Evolutionary conservation across 2,797 vertebrate genomes (phyloP).

Genomic region (Tangara arthus): DNA sequence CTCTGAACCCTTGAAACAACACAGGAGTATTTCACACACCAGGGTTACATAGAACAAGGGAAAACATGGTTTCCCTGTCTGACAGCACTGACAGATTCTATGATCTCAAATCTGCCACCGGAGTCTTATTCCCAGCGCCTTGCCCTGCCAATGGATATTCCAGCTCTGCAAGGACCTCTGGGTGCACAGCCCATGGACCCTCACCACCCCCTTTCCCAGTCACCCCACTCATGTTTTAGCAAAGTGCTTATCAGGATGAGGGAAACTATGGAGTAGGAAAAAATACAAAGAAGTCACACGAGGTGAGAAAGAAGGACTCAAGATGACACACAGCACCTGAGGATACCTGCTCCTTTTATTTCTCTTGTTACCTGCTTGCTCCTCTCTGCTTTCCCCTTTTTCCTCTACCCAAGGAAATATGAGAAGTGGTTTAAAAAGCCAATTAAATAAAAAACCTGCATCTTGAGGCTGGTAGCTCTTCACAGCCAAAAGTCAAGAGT

Average conservation of each 20-base stretch:
- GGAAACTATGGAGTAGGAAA: background rate
- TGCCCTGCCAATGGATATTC: background rate
- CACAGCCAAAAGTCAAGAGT: background rate
- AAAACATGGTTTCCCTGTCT: background rate
- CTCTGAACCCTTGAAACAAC: background rate
- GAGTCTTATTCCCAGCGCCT: no score
- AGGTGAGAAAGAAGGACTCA: background rate
- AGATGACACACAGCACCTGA: background rate
- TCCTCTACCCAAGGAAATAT: background rate
- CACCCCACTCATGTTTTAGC: background rate
- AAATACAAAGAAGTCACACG: background rate
- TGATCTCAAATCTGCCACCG: background rate
- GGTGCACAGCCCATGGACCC: rapidly evolving
- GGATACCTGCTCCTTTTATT: background rate
- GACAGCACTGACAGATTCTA: background rate
- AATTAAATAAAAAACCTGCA: background rate
- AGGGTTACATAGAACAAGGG: background rate
- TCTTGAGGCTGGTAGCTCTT: background rate
- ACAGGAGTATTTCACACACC: background rate
- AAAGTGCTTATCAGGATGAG: background rate
- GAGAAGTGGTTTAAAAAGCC: background rate
- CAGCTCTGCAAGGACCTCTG: background rate
- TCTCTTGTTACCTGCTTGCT: background rate
- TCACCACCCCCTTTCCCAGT: background rate
- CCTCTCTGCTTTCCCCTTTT: background rate